Evolutionary conservation across 2,888 invertebrate genomes (phyloP), one percentile per base, ranked within the genome.

Genomic region (Plemyria rubiginata): DNA sequence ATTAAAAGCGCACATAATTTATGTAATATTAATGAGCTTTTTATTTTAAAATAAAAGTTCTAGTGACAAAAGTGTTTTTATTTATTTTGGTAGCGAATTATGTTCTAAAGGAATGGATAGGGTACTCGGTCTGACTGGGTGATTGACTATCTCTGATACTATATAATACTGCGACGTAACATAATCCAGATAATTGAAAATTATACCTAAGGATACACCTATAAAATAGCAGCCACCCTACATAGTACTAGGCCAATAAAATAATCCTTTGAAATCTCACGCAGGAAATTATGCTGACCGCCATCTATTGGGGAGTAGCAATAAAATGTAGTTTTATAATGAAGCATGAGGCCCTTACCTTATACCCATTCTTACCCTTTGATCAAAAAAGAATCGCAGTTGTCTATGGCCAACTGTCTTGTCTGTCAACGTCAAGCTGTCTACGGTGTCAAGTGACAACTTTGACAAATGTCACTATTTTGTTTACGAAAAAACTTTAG

Each of bases 11-110:
- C 91, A 91, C 91, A 91, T 88, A 83, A 87, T 88, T 89, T 87
- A 87, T 90, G 85, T 90, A 87, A 88, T 87, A 87, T 86, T 86
- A 86, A 84, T 88, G 88, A 89, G 88, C 89, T 87, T 87, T 87
- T 84, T 83, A 87, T 89, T 87, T 90, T 85, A 84, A 85, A 88
- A 85, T 81, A 87, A 92, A 90, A 85, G 90, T 81, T 92, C 88
- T 90, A 91, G 88, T 82, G 68, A 80, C 76, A 66, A 66, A 58
- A 48, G 3, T 22, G 22, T 1, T 51, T 51, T 65, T 63, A 64
- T 60, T 70, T 60, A 53, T 58, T 48, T 28, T 22, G 4, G 8
- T 22, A 7, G 12, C 11, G 43, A 0, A 22, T 22, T 32, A 32
- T 32, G n/a, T 32, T 32, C 6, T 32, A 22, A 2, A 22, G 22